phyloP scores from a whole-genome alignment of 2,113 vertebrate genomes.

The Podarcis cretensis region DNA sequence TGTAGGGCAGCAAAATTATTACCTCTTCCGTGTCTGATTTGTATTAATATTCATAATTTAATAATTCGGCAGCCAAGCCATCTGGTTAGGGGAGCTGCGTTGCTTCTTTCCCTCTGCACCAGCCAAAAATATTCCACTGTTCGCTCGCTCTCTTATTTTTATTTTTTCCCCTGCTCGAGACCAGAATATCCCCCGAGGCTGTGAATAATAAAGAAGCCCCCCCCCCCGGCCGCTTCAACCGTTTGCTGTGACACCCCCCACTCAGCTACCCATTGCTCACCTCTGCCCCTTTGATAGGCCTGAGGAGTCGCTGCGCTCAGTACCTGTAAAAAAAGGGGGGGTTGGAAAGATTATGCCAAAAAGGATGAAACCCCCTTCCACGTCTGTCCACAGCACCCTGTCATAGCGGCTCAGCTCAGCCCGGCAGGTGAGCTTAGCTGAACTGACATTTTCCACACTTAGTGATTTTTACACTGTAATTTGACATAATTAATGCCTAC shows the following conservation, averaged over 20 bases:
- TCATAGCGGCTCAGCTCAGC: constrained; percentile 71
- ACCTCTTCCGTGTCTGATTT: constrained; percentile 98
- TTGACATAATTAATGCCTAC: constrained; percentile 99
- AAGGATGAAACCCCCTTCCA: constrained; percentile 30
- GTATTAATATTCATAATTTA: constrained; percentile 99
- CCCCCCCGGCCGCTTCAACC: background rate
- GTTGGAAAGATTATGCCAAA: background rate
- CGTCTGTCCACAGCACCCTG: constrained; percentile 48
- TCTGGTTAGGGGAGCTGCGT: constrained; percentile 81
- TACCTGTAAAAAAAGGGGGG: background rate
- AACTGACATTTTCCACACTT: constrained; percentile 98
- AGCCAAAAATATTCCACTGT: constrained; percentile 60
- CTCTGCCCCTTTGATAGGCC: fast-evolving
- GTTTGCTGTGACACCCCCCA: fast-evolving
- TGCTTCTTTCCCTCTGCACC: constrained; percentile 65
- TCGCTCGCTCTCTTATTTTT: background rate
- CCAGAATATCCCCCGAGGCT: constrained; percentile 11
- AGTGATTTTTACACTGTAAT: constrained; percentile 96
- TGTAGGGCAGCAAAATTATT: constrained; percentile 99
- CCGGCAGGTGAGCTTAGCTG: constrained; percentile 97
- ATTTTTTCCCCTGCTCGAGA: background rate
- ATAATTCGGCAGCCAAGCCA: constrained; percentile 93
- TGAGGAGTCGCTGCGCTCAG: fast-evolving
- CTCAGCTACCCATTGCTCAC: background rate
- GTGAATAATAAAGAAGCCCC: background rate